These are phyloP conservation scores for Aspiorhynchus laticeps DNA, from an alignment of 2,113 vertebrate genomes.

Conservation along the genomic window DNA sequence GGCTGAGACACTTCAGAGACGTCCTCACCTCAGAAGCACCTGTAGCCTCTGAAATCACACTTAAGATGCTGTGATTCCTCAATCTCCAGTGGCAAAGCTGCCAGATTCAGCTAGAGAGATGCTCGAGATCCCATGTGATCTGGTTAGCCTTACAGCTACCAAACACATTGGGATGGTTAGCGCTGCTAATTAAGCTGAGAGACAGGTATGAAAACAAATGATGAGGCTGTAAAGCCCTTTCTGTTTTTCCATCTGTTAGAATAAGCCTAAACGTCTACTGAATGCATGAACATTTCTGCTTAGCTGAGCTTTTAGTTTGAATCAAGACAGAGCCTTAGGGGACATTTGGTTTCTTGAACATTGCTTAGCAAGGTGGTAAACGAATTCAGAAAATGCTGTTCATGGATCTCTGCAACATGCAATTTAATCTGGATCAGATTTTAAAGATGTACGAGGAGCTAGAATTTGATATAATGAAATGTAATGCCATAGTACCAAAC, in stretches of 20 bases:
- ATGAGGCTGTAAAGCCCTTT: neutral
- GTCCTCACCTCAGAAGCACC: neutral
- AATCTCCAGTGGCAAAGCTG: slow-evolving; percentile 65
- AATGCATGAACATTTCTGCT: slow-evolving; percentile 7
- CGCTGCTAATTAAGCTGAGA: neutral
- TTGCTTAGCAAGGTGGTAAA: slow-evolving; percentile 28
- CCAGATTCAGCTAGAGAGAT: slow-evolving; percentile 55
- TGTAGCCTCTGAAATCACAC: neutral
- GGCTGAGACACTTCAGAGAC: neutral
- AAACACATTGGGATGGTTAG: neutral
- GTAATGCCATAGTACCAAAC: neutral
- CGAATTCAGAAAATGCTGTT: slow-evolving; percentile 22
- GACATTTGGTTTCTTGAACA: slow-evolving; percentile 34
- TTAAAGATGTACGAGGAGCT: neutral
- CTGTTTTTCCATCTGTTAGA: slow-evolving; percentile 11
- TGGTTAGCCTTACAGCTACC: neutral
- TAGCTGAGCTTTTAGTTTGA: neutral
- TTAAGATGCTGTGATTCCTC: slow-evolving; percentile 80
- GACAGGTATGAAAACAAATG: slow-evolving; percentile 17
- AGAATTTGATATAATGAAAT: neutral
- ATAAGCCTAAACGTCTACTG: neutral
- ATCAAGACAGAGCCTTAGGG: neutral
- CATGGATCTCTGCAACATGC: slow-evolving; percentile 3
- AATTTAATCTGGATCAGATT: slow-evolving; percentile 28
- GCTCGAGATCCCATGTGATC: neutral